Base-by-base conservation (phyloP, 2,888 invertebrate genomes). In the Salticus scenicus region DNA sequence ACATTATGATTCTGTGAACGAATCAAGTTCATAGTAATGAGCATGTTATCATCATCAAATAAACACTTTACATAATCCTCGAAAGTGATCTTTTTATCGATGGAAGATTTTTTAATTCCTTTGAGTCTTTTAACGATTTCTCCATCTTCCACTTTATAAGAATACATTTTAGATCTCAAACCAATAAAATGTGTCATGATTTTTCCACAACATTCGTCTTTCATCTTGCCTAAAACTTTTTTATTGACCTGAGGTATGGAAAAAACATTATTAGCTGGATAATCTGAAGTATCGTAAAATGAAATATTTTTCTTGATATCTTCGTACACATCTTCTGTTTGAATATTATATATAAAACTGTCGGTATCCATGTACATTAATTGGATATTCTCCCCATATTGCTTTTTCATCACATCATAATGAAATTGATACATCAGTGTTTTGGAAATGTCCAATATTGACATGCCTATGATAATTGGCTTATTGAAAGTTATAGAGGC, bases 341-440 rank as follows among this genome's bases (percentile, higher is more conserved):
- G 0, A 12, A 90, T 89, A 17, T 88, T 82, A 74, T 89, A 89
- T 10, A 89, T 82, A 17, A 90, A 86, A 70, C 75, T 80, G 79
- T 90, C 90, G 2, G 90, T 91, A 87, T 91, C 90, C 8, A 89
- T 89, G 81, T 89, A 90, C 30, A 88, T 79, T 24, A 90, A 72
- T 24, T 84, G 33, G 33, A 88, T 78, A 24, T 89, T 87, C 14
- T 80, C 51, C 17, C 80, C 88, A 84, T 89, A 90, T 72, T 83
- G 20, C 37, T 30, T 75, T 47, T 88, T 89, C 47, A 89, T 87
- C 0, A 42, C 17, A n/a, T 89, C 77, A 51, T 89, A 89, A 33
- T 87, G 81, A 27, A 87, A 87, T 7, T 75, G 33, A 69, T 89
- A 89, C 90, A 90, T 90, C 10, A 88, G 69, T 0, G 69, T 33